Evolutionary conservation across 1,140 invertebrate species (phyloP).

Genomic region (Physella acuta): DNA sequence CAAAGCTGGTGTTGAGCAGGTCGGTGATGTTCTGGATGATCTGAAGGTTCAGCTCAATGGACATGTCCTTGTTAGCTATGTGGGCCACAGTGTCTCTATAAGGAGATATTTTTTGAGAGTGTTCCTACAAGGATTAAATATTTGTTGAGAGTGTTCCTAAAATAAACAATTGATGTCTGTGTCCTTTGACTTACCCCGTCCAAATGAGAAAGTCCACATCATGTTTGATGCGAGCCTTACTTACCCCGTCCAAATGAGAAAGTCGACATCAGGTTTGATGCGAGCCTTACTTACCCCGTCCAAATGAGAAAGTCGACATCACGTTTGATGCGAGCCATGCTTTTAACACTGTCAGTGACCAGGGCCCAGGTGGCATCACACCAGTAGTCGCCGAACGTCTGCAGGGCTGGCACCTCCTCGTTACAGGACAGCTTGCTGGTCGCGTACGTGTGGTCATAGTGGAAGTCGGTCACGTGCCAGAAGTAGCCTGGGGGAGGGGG

Average conservation of each 20-base stretch:
- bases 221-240: neutral
- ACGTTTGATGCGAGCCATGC: conserved; percentile 79
- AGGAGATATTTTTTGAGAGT: neutral
- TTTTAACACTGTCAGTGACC: conserved; percentile 78
- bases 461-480: conserved; percentile 39
- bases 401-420: conserved; percentile 10
- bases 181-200: neutral
- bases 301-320: conserved; percentile 86
- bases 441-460: conserved; percentile 36
- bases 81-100: conserved; percentile 48
- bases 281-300: conserved; percentile 75
- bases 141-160: neutral
- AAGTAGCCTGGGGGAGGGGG: conserved; percentile 70
- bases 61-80: conserved; percentile 36
- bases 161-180: neutral
- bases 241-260: neutral
- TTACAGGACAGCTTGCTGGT: conserved; percentile 33
- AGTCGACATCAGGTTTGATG: neutral
- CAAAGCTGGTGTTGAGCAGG: conserved; percentile 31
- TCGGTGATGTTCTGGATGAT: conserved; percentile 43
- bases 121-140: neutral
- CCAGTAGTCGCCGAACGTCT: conserved; percentile 69
- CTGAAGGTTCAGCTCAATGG: conserved; percentile 35
- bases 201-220: neutral
- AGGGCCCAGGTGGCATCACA: conserved; percentile 85